Evolutionary conservation across 2,113 vertebrate species (phyloP), one percentile per base, ranked within the genome.

Genomic region (Spermophilus dauricus): DNA sequence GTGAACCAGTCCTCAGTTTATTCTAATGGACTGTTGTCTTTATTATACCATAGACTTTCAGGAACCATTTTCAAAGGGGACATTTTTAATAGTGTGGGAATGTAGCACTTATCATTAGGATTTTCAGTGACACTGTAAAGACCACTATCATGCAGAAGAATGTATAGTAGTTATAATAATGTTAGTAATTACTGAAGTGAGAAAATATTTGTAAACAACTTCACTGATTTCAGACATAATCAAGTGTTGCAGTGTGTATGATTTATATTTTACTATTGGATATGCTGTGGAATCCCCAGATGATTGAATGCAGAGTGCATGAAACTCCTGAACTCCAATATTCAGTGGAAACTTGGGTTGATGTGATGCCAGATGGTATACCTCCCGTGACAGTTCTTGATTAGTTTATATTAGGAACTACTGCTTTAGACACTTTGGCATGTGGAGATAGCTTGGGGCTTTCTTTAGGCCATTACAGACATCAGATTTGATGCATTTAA

Each of bases 381-480:
- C 51, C 0, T 78, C 7, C 17, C 72, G 13, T 86, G 89, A 95
- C 48, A 94, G 14, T 37, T 77, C n/a, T 86, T 95, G 94, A 86
- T 96, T 91, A 86, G 42, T 80, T 95, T 94, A 81, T 81, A 45
- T 61, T 87, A 32, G 86, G 73, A 92, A 86, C 18, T 4, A 51
- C 34, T 65, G 53, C 39, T 89, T 86, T 89, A 76, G 32, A 84
- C 2, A 76, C 26, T 84, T 77, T 7, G 6, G 10, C 58, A 92
- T 80, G 39, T 87, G 73, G 80, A 81, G 37, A 72, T 95, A 45
- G 37, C 86, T 89, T 76, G 18, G 16, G 58, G 73, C 83, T 97
- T 95, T 84, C 91, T 93, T 85, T 86, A 94, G 65, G 89, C 80
- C 61, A 89, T 95, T 69, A 83, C 81, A 96, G 85, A 93, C 56